Percentiles rank a stretch among this genome's conserved stretches.
These are phyloP conservation scores for Bursaphelenchus okinawaensis DNA, from an alignment of 2,888 invertebrate genomes.

Conservation along the genomic window DNA sequence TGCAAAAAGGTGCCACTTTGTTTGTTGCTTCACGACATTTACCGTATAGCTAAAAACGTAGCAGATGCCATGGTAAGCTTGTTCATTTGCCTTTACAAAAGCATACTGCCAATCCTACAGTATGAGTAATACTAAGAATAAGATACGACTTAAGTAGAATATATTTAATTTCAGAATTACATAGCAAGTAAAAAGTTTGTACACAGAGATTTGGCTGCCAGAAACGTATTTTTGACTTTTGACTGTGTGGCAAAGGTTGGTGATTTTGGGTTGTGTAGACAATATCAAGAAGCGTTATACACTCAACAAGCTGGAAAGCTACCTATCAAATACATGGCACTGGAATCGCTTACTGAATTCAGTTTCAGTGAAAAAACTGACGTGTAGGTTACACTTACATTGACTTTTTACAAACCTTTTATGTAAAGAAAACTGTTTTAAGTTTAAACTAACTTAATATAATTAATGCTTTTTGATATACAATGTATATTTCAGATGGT, in stretches of 20 bases:
- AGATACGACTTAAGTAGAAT: not conserved
- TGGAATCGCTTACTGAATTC: not conserved
- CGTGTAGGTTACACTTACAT: not conserved
- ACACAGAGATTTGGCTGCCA: conserved; percentile 28
- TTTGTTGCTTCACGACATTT: conserved; percentile 1
- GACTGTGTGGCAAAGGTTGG: conserved; percentile 4
- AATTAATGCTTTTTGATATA: not conserved
- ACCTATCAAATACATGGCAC: conserved; percentile 8
- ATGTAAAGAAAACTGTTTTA: no score
- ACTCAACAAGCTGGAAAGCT: conserved; percentile 11
- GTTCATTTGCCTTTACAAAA: no score
- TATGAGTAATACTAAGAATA: no score
- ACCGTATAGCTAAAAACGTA: conserved; percentile 1
- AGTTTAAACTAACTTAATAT: no score
- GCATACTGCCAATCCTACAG: no score
- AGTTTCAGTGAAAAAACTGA: not conserved
- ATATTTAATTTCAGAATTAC: not conserved
- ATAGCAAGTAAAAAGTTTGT: conserved; percentile 17
- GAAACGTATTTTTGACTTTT: conserved; percentile 17
- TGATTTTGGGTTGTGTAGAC: conserved; percentile 9
- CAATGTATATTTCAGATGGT: not conserved
- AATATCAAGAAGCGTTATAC: not conserved
- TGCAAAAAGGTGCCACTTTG: not conserved
- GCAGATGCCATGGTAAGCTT: conserved; percentile 2
- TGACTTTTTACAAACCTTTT: no score